Conservation (phyloP, 2,888 invertebrate genomes). For the Frankliniella intonsa region DNA sequence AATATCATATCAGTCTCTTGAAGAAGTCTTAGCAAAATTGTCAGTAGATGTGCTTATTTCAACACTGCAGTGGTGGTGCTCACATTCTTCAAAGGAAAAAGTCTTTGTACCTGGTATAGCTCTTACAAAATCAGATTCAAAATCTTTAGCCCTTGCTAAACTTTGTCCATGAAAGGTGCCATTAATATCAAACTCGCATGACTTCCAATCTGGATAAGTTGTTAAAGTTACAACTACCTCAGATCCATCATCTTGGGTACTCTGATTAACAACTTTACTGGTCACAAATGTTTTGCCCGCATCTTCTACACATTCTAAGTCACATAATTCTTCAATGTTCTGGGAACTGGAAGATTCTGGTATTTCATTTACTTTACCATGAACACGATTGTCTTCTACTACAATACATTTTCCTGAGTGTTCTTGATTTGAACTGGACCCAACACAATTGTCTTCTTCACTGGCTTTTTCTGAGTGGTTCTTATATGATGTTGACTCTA, state of each 20-base stretch:
- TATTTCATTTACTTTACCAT: not conserved
- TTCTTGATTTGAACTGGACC: too few species aligned
- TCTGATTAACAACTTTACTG: too few species aligned
- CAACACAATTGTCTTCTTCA: too few species aligned
- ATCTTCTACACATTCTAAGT: too few species aligned
- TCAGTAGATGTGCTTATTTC: not conserved
- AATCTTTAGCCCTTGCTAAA: not conserved
- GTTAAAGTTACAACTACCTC: too few species aligned
- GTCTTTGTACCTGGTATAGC: not conserved
- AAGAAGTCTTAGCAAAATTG: not conserved
- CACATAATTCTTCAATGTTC: too few species aligned
- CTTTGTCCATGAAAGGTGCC: not conserved
- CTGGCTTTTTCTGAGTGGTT: too few species aligned
- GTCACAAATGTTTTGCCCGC: too few species aligned
- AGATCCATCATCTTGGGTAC: too few species aligned
- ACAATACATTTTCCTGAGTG: not conserved
- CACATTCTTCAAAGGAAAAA: not conserved
- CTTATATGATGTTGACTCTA: too few species aligned
- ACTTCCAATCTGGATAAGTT: too few species aligned
- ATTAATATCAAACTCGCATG: not conserved
- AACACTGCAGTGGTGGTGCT: not conserved
- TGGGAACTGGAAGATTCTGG: too few species aligned
- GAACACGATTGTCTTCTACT: not conserved
- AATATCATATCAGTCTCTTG: not conserved
- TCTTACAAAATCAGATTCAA: not conserved